Base-by-base conservation (phyloP, 2,797 vertebrate species). In the Onychomys arenicola region DNA sequence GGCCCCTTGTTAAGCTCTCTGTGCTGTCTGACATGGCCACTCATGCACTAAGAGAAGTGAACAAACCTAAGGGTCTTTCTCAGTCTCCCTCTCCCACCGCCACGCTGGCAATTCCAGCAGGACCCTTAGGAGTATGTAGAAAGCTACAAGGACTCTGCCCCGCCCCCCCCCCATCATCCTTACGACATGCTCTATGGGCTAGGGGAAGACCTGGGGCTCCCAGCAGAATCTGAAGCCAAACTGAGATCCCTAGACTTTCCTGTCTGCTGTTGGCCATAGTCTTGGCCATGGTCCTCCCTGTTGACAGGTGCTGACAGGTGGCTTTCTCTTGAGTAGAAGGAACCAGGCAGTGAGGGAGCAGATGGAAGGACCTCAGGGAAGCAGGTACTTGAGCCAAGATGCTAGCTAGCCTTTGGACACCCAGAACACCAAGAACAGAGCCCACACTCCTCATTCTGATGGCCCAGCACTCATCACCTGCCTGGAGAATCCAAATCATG, bases 401-500 rank as follows among this genome's bases (percentile, higher is more conserved):
- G 52, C 43, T 43, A n/a, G 71, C 32, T 65, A 0, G 0, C 34
- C 43, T 0, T 9, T 16, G 52, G 89, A 29, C 16, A 43, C 21
- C 43, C 78, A 25, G 43, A 9, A 27, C 23, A 9, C 37, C 76
- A 84, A 10, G 34, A 71, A 71, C 27, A 82, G 34, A 34, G 23
- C 57, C 77, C 2, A 5, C 6, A 23, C 46, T 1, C 23, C 57
- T 90, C 0, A 0, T 3, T 16, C 86, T 55, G 27, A 16, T 43
- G 40, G 23, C 1, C 14, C 76, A 16, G 37, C 0, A 4, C 4
- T 23, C 52, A 5, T 12, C 29, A 13, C 0, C 17, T 34, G 34
- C 9, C 0, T 3, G 6, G 46, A 46, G 43, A n/a, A 46, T 13
- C 6, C 0, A 57, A 23, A 59, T 46, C 32, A 0, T 16, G n/a